Base-by-base conservation (phyloP, 2,888 invertebrate species). In the Augochlorella aurata region DNA sequence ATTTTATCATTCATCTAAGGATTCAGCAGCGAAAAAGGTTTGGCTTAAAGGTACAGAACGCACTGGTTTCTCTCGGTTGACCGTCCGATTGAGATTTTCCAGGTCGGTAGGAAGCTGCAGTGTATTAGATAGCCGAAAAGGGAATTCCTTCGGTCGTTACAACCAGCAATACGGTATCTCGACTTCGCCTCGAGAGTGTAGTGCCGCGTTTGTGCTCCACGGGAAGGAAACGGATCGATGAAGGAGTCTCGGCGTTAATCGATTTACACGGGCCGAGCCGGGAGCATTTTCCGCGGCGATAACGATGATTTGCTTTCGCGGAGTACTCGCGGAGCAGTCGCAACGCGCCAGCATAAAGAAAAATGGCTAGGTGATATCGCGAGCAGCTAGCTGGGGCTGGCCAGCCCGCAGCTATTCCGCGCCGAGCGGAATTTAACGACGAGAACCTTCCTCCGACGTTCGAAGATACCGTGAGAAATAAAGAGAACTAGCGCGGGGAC, bases 231-330 rank as follows among this genome's bases (percentile, higher is more conserved):
- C 29, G 54, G 47, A 61, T 70, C 71, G 81, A 69, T 63, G 74
- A 47, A 66, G 72, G 54, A 63, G 66, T 44, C 69, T 45, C 16
- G 24, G 16, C 67, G 49, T 76, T 85, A 84, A 86, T 86, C 83
- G 83, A 83, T 85, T 81, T 79, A 79, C 77, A 73, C 71, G 69
- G 75, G 77, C 74, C 69, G 81, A 65, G 54, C 50, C 58, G 73
- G 58, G 74, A 73, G 61, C 81, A 49, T 80, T 85, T 68, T 29
- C 73, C 79, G 21, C 70, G 38, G 65, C 79, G 85, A 85, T 86
- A 85, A 86, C 84, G 84, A 86, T 86, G 79, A 86, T 86, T 86
- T 84, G 78, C 77, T 54, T 50, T 38, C 49, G 84, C 71, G 77
- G 77, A 77, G 66, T 75, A 52, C 74, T 77, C 72, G 54, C 61